These are phyloP conservation scores for Spinus olivaceus DNA, from an alignment of 2,797 vertebrate species.

Conservation along the genomic window DNA sequence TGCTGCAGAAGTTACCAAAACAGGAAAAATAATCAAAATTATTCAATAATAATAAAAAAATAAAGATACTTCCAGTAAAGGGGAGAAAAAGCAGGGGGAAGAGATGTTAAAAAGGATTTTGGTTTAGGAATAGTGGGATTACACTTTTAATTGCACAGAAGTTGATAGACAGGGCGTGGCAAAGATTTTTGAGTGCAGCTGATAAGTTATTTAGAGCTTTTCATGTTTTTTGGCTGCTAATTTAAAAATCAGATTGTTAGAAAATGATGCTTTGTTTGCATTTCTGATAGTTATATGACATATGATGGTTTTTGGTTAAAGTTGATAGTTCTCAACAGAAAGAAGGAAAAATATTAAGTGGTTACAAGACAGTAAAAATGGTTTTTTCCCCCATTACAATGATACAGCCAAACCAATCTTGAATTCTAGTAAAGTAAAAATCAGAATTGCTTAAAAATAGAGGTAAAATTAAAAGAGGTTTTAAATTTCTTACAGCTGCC, in stretches of 20 bases:
- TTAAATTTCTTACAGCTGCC: not conserved
- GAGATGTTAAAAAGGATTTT: not conserved
- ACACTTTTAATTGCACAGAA: not conserved
- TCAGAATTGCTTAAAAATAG: not conserved
- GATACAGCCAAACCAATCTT: not conserved
- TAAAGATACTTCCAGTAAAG: not conserved
- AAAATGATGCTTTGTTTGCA: not conserved
- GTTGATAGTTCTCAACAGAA: not conserved
- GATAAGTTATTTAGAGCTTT: not conserved
- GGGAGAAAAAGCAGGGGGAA: accelerated
- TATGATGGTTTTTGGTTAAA: not conserved
- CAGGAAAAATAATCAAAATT: not conserved
- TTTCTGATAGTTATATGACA: not conserved
- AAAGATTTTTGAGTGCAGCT: not conserved
- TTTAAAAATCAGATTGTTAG: not conserved
- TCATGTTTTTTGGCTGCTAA: not conserved
- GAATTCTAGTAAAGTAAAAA: not conserved
- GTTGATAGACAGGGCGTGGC: not conserved
- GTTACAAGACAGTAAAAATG: not conserved
- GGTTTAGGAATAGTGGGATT: not conserved
- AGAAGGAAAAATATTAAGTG: not conserved
- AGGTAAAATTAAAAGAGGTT: not conserved
- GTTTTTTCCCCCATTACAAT: not conserved
- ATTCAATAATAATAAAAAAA: not conserved
- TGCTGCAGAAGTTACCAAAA: not conserved